A percentile compares a stretch with the other conserved stretches of the same genome.
These are phyloP conservation scores for Chymomyza procnemis DNA, from an alignment of 2,888 invertebrate genomes.

Conservation along the genomic window DNA sequence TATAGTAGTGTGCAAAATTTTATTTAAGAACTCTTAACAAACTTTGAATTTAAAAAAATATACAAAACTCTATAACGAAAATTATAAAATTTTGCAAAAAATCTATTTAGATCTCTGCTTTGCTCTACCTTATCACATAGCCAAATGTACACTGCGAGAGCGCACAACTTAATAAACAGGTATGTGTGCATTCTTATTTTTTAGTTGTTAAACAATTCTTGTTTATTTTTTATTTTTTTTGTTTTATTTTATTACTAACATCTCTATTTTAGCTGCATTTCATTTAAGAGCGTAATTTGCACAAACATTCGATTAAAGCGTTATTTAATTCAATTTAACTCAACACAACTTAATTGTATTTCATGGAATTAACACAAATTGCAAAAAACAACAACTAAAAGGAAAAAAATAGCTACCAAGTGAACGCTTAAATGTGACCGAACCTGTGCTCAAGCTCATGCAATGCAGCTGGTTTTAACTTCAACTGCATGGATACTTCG, in stretches of 20 bases:
- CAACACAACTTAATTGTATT: conserved; percentile 57
- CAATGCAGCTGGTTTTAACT: neutral
- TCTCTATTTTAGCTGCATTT: conserved; percentile 46
- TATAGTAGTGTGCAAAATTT: too few relatives aligned
- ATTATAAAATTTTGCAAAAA: too few relatives aligned
- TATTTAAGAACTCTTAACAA: too few relatives aligned
- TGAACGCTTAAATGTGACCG: neutral
- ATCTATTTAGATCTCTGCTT: too few relatives aligned
- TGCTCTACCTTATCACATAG: neutral
- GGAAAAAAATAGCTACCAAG: neutral
- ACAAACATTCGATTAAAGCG: conserved; percentile 52
- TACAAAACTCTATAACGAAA: too few relatives aligned
- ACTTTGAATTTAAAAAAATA: too few relatives aligned
- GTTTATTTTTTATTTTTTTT: conserved; percentile 9
- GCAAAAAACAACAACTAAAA: conserved; percentile 17
- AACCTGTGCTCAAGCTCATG: conserved; percentile 1
- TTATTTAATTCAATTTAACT: conserved; percentile 65
- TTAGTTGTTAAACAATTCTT: neutral
- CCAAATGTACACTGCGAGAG: neutral
- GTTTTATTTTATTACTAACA: conserved; percentile 23
- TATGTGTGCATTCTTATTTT: neutral
- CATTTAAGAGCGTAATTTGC: conserved; percentile 32
- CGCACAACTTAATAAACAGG: neutral
- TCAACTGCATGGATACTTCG: neutral
- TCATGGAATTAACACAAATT: conserved; percentile 40